Base-by-base conservation (phyloP, 2,888 invertebrate species). In the Brachypalpus laphriformis region DNA sequence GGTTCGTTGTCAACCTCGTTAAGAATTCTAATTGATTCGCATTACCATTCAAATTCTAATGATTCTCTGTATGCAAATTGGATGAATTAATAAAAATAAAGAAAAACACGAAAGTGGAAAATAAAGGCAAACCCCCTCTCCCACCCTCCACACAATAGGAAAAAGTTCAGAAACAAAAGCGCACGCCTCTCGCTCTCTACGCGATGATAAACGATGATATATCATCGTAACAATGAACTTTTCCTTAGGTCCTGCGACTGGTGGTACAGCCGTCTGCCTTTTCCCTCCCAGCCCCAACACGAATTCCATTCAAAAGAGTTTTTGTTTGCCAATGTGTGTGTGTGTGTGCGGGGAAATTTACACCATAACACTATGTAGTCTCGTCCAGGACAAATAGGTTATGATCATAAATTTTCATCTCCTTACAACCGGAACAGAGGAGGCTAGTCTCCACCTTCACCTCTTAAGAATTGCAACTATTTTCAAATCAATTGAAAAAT, bases 11-110 rank as follows among this genome's bases (percentile, higher is more conserved):
- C 68, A 66, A 51, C 47, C 70, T 74, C 57, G 83, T 74, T 65
- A 80, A 75, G 80, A 74, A 83, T 83, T 83, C 74, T 83, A 83
- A 83, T 83, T 83, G 83, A 83, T 83, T 80, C 80, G 51, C 74
- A 83, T 83, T 80, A 83, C 80, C 74, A 83, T 83, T 80, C 80
- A 83, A 80, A 83, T 83, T 83, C 80, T 80, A 83, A 83, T 83
- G 83, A 80, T 80, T 83, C 80, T 80, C 74, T 51, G 65, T 63
- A 83, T 83, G 83, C 57, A 83, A 83, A 83, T 80, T 75, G 74
- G 42, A 57, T 74, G 25, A 74, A 68, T 68, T 54, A 54, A 66
- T 68, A 66, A 66, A 22, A 54, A 14, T 34, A 40, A 49, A 63
- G 31, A 71, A 37, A 45, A 57, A 47, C 0, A 16, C 18, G 18